These are phyloP conservation scores for Salvelinus alpinus DNA, from an alignment of 2,113 vertebrate genomes.

Conservation along the genomic window DNA sequence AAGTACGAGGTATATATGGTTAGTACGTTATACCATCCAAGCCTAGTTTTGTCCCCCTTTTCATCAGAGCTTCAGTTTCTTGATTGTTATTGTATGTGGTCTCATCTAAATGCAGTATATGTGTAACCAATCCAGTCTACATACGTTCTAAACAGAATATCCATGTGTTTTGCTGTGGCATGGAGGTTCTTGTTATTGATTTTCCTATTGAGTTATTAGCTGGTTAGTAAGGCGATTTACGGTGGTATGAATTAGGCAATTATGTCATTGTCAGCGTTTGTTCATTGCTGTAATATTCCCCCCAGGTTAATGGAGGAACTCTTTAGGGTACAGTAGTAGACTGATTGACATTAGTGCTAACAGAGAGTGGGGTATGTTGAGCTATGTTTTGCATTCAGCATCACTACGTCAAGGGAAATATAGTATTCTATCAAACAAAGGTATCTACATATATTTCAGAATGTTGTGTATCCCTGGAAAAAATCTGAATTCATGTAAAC, in stretches of 20 bases:
- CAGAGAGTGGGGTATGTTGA: neutral
- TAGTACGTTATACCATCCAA: no score
- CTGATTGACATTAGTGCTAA: no score
- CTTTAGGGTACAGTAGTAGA: neutral
- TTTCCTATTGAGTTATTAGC: constrained; percentile 5
- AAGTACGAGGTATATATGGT: no score
- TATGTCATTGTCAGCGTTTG: constrained; percentile 40
- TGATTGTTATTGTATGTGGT: neutral
- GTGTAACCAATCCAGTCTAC: neutral
- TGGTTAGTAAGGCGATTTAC: neutral
- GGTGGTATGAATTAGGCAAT: constrained; percentile 21
- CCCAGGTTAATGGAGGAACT: constrained; percentile 14
- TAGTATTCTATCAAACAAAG: no score
- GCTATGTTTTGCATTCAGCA: constrained; percentile 27
- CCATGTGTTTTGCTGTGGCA: neutral
- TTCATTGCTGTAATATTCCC: constrained; percentile 27
- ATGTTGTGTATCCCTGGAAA: no score
- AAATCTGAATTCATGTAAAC: no score
- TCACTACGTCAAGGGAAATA: no score
- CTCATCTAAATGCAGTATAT: neutral
- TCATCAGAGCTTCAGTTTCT: neutral
- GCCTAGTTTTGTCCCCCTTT: neutral
- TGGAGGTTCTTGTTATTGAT: neutral
- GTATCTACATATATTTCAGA: no score
- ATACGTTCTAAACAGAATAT: neutral